Conservation (phyloP, 2,797 vertebrate species). For the Phoebastria nigripes region DNA sequence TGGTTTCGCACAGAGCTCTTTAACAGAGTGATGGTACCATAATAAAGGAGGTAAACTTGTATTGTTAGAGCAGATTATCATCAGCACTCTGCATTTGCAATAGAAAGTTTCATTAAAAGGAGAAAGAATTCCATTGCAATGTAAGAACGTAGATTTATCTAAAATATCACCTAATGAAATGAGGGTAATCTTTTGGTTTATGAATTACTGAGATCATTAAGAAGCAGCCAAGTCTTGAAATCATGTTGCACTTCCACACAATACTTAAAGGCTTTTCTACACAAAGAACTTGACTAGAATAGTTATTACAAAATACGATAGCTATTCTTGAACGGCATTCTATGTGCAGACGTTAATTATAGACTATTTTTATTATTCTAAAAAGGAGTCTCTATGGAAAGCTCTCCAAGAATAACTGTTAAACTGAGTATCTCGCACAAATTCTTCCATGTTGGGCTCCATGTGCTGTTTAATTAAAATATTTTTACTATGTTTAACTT, state of each 20-base stretch:
- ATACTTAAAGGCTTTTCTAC: background rate
- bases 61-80: background rate
- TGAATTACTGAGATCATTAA: background rate
- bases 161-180: background rate
- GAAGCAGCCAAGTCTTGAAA: background rate
- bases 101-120: background rate
- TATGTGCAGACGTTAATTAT: background rate
- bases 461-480: background rate
- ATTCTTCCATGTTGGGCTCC: background rate
- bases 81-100: background rate
- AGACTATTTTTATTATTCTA: slow-evolving; percentile 15
- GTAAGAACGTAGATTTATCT: background rate
- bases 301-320: background rate
- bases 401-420: slow-evolving; percentile 2
- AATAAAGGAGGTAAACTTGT: background rate
- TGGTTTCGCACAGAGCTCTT: background rate
- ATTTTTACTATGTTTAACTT: background rate
- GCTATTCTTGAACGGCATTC: background rate
- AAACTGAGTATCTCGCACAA: background rate
- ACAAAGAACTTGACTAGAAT: background rate
- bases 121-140: background rate
- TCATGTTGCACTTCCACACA: background rate
- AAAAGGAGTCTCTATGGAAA: background rate
- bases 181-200: background rate
- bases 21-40: background rate